A percentile compares a stretch with the other conserved stretches of the same genome.
These are phyloP conservation scores for Belgica antarctica DNA, from an alignment of 2,888 invertebrate genomes.

Conservation along the genomic window DNA sequence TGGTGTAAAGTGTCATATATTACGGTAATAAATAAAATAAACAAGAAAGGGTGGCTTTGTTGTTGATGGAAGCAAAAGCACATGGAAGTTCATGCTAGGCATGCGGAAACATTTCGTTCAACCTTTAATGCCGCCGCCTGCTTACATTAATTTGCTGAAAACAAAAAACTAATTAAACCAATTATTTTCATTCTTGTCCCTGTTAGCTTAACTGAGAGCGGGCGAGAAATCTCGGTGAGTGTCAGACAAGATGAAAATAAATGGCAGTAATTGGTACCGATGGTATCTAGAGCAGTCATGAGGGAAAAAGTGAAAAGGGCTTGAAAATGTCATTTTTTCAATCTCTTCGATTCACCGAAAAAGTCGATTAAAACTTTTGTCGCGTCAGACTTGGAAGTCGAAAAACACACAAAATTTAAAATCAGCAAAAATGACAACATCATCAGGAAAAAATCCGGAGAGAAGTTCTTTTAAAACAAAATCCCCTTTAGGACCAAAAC, in stretches of 20 bases:
- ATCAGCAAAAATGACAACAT: neutral
- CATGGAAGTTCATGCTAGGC: too few species aligned
- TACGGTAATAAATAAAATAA: conserved; percentile 9
- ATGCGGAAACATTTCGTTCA: neutral
- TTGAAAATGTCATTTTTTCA: neutral
- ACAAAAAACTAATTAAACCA: conserved; percentile 40
- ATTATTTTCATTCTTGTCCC: conserved; percentile 22
- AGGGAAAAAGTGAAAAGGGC: neutral
- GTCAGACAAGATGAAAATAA: neutral
- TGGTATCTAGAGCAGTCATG: neutral
- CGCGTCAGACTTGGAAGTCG: neutral
- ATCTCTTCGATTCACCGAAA: neutral
- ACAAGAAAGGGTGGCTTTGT: conserved; percentile 13
- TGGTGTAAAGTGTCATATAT: conserved; percentile 24
- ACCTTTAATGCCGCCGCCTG: neutral
- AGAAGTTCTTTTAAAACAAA: conserved; percentile 5
- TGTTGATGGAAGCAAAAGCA: neutral
- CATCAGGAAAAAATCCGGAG: neutral
- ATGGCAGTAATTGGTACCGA: neutral
- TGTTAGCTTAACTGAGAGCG: neutral
- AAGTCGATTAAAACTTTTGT: conserved; percentile 10
- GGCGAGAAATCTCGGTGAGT: neutral
- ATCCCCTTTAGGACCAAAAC: conserved; percentile 8
- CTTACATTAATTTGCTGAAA: conserved; percentile 1
- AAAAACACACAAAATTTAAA: neutral